Percentiles rank a stretch among this genome's conserved stretches.
phyloP scores from a whole-genome alignment of 2,888 invertebrate genomes.

The Leptinotarsa rubiginosa region DNA sequence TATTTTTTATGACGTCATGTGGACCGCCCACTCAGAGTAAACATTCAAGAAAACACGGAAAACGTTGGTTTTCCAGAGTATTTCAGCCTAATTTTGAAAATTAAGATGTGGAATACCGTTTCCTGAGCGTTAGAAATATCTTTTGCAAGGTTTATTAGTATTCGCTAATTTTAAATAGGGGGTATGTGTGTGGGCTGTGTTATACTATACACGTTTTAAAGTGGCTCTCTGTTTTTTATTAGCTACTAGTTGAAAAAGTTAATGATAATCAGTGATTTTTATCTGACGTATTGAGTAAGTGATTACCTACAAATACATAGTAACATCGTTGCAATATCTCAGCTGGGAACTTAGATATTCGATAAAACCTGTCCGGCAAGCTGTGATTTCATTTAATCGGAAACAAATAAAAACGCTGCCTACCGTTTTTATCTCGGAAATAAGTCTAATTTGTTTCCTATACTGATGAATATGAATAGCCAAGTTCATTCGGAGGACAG shows the following conservation, averaged over 20 bases:
- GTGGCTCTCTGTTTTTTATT: conserved; percentile 13
- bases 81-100: no score
- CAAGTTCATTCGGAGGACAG: no score
- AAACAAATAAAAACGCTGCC: conserved; percentile 17
- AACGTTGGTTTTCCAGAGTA: no score
- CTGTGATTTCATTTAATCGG: conserved; percentile 11
- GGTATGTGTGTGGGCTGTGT: conserved; percentile 1
- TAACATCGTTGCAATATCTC: conserved; percentile 17
- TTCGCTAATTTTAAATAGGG: not conserved
- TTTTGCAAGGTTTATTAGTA: no score
- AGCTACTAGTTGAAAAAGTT: conserved; percentile 17
- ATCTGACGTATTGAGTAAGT: conserved; percentile 22
- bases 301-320: conserved; percentile 17
- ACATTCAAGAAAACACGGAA: no score
- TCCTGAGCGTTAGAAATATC: no score
- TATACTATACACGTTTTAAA: conserved; percentile 6
- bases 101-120: no score
- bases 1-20: no score
- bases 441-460: conserved; percentile 2
- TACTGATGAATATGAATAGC: no score
- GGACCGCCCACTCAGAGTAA: no score
- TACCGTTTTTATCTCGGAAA: conserved; percentile 11
- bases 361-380: conserved; percentile 11
- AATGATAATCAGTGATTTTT: conserved; percentile 17
- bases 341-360: conserved; percentile 19